Conservation (phyloP, 1,140 invertebrate genomes). For the Odontomachus brunneus region DNA sequence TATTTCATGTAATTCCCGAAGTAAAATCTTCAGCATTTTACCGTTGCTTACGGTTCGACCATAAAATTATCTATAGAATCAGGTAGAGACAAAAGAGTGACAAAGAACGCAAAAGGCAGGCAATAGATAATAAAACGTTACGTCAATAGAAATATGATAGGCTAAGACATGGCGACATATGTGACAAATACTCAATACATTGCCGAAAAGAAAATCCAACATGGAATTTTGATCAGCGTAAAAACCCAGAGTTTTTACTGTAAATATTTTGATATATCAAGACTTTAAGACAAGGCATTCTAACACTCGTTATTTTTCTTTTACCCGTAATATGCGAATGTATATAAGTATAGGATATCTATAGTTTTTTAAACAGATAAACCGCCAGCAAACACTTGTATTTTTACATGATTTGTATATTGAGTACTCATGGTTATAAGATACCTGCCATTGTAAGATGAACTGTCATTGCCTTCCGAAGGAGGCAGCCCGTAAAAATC, state of each 20-base stretch:
- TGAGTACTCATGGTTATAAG: too few species aligned
- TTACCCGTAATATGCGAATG: too few species aligned
- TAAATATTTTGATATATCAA: too few species aligned
- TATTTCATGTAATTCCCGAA: constrained; percentile 58
- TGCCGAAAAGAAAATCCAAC: constrained; percentile 44
- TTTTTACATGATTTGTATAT: too few species aligned
- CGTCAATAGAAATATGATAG: constrained; percentile 23
- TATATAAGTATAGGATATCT: too few species aligned
- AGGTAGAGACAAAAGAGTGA: constrained; percentile 18
- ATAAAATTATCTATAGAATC: constrained; percentile 22
- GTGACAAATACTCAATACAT: constrained; percentile 10
- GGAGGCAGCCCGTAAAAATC: too few species aligned
- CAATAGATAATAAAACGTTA: background rate
- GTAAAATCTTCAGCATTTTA: constrained; percentile 69
- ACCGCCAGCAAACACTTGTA: too few species aligned
- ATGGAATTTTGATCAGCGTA: background rate
- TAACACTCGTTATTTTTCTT: too few species aligned
- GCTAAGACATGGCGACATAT: constrained; percentile 3
- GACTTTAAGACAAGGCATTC: too few species aligned
- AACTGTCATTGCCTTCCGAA: too few species aligned
- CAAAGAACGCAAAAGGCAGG: background rate
- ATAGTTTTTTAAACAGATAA: too few species aligned
- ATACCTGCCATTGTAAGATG: too few species aligned
- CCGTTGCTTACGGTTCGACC: constrained; percentile 65
- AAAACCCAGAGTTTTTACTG: background rate